Conservation (phyloP, 2,113 vertebrate genomes). For the Cyprinodon tularosa region DNA sequence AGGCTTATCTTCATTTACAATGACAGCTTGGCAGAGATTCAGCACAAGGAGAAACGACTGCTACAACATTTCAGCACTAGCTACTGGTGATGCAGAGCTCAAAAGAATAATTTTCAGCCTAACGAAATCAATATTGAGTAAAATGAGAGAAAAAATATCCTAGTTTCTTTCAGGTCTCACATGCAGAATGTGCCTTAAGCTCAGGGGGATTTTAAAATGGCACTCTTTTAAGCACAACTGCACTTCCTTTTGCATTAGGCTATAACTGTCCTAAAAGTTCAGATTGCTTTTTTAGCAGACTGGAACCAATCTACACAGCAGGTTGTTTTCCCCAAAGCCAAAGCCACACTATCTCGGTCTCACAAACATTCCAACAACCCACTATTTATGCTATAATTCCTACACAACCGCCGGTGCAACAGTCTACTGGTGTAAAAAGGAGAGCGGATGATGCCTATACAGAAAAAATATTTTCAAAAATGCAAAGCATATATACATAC, state of each 20-base stretch:
- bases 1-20: slow-evolving; percentile 32
- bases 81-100: slow-evolving; percentile 8
- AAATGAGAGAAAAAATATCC: background rate
- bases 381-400: slow-evolving; percentile 33
- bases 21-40: slow-evolving; percentile 47
- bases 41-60: background rate
- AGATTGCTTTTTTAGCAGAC: slow-evolving; percentile 66
- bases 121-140: slow-evolving; percentile 5
- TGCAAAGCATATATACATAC: background rate
- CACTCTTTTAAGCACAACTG: slow-evolving; percentile 42
- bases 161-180: slow-evolving; percentile 13
- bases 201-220: slow-evolving; percentile 52
- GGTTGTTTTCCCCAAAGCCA: slow-evolving; percentile 50
- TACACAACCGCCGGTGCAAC: slow-evolving; percentile 12
- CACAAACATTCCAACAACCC: slow-evolving; percentile 48
- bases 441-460: slow-evolving; percentile 5
- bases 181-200: slow-evolving; percentile 25
- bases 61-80: background rate
- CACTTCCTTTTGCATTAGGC: slow-evolving; percentile 44
- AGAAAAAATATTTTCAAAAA: background rate
- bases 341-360: slow-evolving; percentile 46
- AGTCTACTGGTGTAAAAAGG: background rate
- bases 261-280: slow-evolving; percentile 48
- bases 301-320: slow-evolving; percentile 62
- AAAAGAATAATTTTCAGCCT: slow-evolving; percentile 12